Evolutionary conservation across 2,888 invertebrate genomes (phyloP), one percentile per base, ranked within the genome.

Genomic region (Lepidocyrtinus sp.): DNA sequence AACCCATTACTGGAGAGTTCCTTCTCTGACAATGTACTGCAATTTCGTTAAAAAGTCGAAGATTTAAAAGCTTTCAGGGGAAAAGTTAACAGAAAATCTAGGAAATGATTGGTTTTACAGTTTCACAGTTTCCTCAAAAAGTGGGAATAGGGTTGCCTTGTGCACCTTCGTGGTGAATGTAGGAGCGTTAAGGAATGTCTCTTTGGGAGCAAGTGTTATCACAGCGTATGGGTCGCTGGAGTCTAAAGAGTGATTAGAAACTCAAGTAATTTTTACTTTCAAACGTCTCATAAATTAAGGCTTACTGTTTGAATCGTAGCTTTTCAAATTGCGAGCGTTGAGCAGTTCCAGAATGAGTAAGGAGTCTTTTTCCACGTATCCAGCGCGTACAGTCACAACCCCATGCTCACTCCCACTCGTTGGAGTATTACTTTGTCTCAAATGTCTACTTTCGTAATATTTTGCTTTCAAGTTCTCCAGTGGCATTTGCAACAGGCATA

Each of bases 121-220:
- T 88, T 90, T 90, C 87, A 91, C 91, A 1, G 89, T 89, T 87
- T 91, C 91, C 81, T 91, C 91, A 87, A 90, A 91, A 0, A 90
- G 88, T 1, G 91, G 91, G 85, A 90, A 90, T 22, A 91, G 87
- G 1, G 90, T 90, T 86, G 90, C 90, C 86, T 90, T 90, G 70
- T 90, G 89, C 25, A 90, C 89, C 85, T 89, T 89, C 1, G 91
- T 91, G 81, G 88, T 88, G 19, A 68, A 55, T 17, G 36, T 71
- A 1, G 71, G 61, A 1, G 88, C 88, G 3, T 88, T 88, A 1
- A 88, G 88, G 82, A 90, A 91, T 36, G 88, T 87, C 82, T 90
- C 89, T 21, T 88, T 88, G 1, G 91, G 91, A 59, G 89, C 88
- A 61, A 91, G 87, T 77, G 89, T 89, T 26, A 91, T 88, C 63